These are phyloP conservation scores for Argyrosomus japonicus DNA, from an alignment of 2,113 vertebrate species.

Conservation along the genomic window DNA sequence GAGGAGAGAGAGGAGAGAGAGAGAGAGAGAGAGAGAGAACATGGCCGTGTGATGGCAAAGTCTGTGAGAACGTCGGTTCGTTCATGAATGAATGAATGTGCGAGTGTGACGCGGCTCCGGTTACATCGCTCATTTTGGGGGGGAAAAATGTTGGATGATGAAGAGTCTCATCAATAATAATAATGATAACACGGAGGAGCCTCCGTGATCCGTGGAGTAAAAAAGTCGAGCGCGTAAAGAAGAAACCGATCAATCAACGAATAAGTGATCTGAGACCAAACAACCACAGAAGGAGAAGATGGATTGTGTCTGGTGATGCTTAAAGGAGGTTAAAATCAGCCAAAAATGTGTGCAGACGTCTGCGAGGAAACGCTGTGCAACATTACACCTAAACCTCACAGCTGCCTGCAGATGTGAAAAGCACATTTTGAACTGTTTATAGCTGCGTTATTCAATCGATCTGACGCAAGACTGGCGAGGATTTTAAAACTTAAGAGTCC, in stretches of 20 bases:
- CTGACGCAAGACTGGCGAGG: background rate
- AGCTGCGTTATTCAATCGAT: too few relatives aligned
- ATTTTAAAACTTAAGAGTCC: background rate
- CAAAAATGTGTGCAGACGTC: background rate
- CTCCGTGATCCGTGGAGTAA: slow-evolving; percentile 46
- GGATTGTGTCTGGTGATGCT: background rate
- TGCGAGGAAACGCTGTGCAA: slow-evolving; percentile 12
- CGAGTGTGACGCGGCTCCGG: slow-evolving; percentile 16
- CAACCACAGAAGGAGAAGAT: background rate
- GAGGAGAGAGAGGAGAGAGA: background rate
- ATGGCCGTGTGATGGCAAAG: slow-evolving; percentile 27
- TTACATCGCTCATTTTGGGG: slow-evolving; percentile 38
- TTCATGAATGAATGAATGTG: slow-evolving; percentile 59
- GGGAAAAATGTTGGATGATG: slow-evolving; percentile 33
- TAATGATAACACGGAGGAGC: background rate
- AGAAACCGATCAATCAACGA: slow-evolving; percentile 19
- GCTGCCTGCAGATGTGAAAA: background rate
- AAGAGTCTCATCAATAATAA: slow-evolving; percentile 49
- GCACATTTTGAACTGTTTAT: background rate
- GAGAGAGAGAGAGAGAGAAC: background rate
- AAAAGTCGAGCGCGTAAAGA: too few relatives aligned
- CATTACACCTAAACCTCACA: background rate
- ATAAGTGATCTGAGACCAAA: background rate
- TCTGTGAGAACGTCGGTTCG: slow-evolving; percentile 26
- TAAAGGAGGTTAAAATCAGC: background rate